Evolutionary conservation across 2,888 invertebrate genomes (phyloP).

Genomic region (Linnaemya vulpina): DNA sequence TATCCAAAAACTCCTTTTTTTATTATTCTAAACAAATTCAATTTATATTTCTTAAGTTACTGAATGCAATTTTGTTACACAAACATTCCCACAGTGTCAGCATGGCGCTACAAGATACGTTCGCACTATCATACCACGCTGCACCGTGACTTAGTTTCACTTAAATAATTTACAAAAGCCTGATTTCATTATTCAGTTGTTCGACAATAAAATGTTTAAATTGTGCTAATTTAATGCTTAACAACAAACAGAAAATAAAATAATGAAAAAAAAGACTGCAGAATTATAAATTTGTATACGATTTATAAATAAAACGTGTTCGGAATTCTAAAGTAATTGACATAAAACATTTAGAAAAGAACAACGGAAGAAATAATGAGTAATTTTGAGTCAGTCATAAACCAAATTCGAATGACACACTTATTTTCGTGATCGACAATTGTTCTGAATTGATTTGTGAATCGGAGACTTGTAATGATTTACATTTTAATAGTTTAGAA

Average conservation of each 20-base stretch:
- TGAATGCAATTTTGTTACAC: neutral
- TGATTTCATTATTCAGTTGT: slow-evolving; percentile 44
- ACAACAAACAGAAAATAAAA: slow-evolving; percentile 18
- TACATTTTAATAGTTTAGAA: slow-evolving; percentile 21
- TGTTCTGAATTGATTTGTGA: neutral
- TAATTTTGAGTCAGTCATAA: slow-evolving; percentile 27
- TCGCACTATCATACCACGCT: neutral
- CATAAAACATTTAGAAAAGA: slow-evolving; percentile 19
- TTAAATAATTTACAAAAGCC: slow-evolving; percentile 45
- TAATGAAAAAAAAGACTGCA: slow-evolving; percentile 20
- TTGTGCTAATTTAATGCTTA: slow-evolving; percentile 63
- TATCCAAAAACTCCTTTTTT: too few species aligned
- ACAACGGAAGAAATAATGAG: slow-evolving; percentile 54
- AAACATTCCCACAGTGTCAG: neutral
- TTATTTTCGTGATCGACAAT: neutral
- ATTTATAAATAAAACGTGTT: slow-evolving; percentile 61
- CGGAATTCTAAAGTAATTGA: slow-evolving; percentile 50
- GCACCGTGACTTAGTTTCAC: slow-evolving; percentile 40
- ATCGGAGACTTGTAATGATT: slow-evolving; percentile 1
- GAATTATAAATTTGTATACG: slow-evolving; percentile 45
- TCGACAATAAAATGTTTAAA: slow-evolving; percentile 33
- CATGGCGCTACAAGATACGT: slow-evolving; percentile 14
- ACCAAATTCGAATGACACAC: slow-evolving; percentile 48
- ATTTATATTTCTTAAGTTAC: too few species aligned
- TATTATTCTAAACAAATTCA: too few species aligned